These are phyloP conservation scores for Characodon lateralis DNA, from an alignment of 2,797 vertebrate genomes.

Conservation along the genomic window DNA sequence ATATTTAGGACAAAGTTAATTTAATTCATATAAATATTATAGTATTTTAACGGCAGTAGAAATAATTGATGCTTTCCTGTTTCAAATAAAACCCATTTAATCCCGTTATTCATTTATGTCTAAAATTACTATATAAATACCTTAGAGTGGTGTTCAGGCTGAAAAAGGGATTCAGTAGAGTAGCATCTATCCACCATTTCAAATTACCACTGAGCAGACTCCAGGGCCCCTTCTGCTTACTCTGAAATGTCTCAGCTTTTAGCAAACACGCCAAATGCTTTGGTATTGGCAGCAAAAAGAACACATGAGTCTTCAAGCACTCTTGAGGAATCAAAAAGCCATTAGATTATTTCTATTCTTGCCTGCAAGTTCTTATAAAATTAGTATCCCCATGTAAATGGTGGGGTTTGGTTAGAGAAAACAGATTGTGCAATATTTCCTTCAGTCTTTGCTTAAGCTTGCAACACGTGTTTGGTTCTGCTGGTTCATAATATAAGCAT, in stretches of 20 bases:
- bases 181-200: background rate
- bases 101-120: no score
- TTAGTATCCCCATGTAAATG: background rate
- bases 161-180: background rate
- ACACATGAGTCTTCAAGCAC: background rate
- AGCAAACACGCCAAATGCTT: constrained; percentile 11
- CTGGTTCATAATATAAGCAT: constrained; percentile 27
- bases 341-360: constrained; percentile 2
- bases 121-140: no score
- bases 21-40: no score
- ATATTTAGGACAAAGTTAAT: background rate
- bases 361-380: background rate
- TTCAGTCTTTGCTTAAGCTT: constrained; percentile 8
- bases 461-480: constrained; percentile 2
- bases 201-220: constrained; percentile 3
- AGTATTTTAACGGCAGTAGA: no score
- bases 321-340: background rate
- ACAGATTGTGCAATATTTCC: constrained; percentile 4
- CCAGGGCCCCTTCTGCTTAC: constrained; percentile 8
- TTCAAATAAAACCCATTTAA: no score
- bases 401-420: background rate
- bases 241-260: background rate
- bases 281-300: background rate
- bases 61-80: no score
- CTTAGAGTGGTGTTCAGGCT: background rate